Evolutionary conservation across 2,113 vertebrate genomes (phyloP).

Genomic region (Chionomys nivalis): DNA sequence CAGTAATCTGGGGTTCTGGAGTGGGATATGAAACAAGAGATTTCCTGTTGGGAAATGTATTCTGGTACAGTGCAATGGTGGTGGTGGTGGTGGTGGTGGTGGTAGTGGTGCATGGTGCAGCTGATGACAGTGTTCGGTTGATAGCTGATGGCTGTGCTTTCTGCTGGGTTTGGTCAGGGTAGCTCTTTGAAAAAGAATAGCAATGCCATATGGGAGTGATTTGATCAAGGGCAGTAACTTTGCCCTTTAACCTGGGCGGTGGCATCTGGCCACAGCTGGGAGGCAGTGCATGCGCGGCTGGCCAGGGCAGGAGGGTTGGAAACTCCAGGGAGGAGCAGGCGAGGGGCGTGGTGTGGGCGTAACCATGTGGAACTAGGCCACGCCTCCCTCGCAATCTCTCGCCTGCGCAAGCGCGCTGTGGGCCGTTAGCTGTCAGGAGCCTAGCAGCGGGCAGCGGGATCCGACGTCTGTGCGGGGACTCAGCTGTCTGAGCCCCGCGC

Average conservation of each 20-base stretch:
- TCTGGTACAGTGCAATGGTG: not conserved
- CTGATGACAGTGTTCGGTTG: not conserved
- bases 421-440: slow-evolving; percentile 75
- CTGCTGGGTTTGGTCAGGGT: not conserved
- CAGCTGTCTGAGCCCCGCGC: slow-evolving; percentile 53
- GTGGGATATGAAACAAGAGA: not conserved
- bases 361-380: not conserved
- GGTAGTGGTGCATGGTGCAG: not conserved
- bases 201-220: not conserved
- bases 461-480: slow-evolving; percentile 32
- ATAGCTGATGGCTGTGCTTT: not conserved
- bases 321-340: not conserved
- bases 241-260: not conserved
- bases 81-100: no score
- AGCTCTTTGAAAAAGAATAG: not conserved
- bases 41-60: not conserved
- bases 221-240: not conserved
- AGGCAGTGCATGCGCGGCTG: not conserved
- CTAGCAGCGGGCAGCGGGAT: not conserved
- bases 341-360: not conserved
- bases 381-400: not conserved
- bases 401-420: slow-evolving; percentile 73
- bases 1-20: not conserved
- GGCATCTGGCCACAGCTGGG: slow-evolving; percentile 57
- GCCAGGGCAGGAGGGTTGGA: accelerated